These are phyloP conservation scores for Gila orcuttii DNA, from an alignment of 2,113 vertebrate genomes.

Conservation along the genomic window DNA sequence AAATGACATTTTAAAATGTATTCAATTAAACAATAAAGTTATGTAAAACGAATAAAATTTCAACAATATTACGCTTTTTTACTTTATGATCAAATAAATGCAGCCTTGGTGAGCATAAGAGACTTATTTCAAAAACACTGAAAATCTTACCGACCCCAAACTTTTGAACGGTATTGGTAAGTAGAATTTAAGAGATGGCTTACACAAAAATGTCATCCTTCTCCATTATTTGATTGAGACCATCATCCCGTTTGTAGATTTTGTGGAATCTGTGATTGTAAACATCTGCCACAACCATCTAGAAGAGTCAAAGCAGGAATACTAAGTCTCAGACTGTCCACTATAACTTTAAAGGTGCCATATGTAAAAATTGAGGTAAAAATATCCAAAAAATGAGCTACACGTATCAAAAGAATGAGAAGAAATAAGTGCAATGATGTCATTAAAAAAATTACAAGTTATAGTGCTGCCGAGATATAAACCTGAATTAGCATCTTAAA, in stretches of 20 bases:
- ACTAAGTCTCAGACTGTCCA: background rate
- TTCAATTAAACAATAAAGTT: too few relatives aligned
- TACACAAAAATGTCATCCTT: conserved; percentile 98
- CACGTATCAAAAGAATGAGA: too few relatives aligned
- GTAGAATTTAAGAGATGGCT: conserved; percentile 61
- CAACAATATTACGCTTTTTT: background rate
- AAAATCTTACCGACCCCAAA: background rate
- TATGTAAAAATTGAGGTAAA: too few relatives aligned
- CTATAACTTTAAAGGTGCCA: too few relatives aligned
- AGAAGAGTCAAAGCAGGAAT: conserved; percentile 37
- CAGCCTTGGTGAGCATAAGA: background rate
- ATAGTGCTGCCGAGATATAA: too few relatives aligned
- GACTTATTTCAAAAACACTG: background rate
- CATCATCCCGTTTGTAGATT: conserved; percentile 92
- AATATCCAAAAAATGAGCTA: too few relatives aligned
- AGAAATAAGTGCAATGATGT: too few relatives aligned
- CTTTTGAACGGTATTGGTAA: background rate
- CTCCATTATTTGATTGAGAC: conserved; percentile 92
- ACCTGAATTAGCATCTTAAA: too few relatives aligned
- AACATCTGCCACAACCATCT: conserved; percentile 98
- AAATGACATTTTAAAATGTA: background rate
- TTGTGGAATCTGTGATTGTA: conserved; percentile 98
- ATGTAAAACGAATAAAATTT: too few relatives aligned
- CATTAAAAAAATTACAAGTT: too few relatives aligned
- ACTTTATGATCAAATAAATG: background rate